Evolutionary conservation across 2,888 invertebrate species (phyloP), one percentile per base, ranked within the genome.

Genomic region (Rotaria macrura): DNA sequence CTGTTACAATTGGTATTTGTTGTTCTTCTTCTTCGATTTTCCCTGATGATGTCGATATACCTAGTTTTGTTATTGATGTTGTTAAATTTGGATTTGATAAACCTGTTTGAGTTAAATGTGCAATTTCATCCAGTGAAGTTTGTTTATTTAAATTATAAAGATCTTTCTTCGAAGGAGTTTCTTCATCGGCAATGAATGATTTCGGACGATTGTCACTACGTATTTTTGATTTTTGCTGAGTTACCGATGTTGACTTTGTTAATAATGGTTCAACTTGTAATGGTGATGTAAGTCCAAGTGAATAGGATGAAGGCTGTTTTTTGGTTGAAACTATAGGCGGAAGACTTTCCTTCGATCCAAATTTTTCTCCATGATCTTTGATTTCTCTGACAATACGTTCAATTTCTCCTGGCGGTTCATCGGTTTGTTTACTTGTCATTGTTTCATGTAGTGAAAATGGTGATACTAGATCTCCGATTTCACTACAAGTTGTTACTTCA

Each of bases 51-150:
- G 79, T 79, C 25, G 79, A 79, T 79, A 43, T 79, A 20, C 65
- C 65, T 6, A 65, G 65, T 65, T 65, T 65, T 29, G 65, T 65
- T 34, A 65, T 20, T 6, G 79, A 79, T 79, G 79, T 79, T 43
- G 40, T 25, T 43, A 79, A n/a, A 43, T 40, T 43, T 43, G 79
- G 79, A 79, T 79, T 79, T 40, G 79, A 79, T 25, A 79, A 25
- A 79, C 79, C 79, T 43, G n/a, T 43, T 79, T n/a, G 79, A n/a
- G 79, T 79, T 79, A 79, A 79, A 40, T 79, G 43, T 79, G n/a
- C n/a, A n/a, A 79, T n/a, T 43, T 79, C 79, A 43, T 79, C 79
- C 0, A 79, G n/a, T 40, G 79, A 79, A 25, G 43, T 79, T 79
- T 79, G 79, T 79, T 79, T 79, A 25, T 25, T 79, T 2, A 79